A percentile compares a stretch with the other conserved stretches of the same genome.
Conservation (phyloP, 1,140 invertebrate species). For the Nasonia longicornis region DNA sequence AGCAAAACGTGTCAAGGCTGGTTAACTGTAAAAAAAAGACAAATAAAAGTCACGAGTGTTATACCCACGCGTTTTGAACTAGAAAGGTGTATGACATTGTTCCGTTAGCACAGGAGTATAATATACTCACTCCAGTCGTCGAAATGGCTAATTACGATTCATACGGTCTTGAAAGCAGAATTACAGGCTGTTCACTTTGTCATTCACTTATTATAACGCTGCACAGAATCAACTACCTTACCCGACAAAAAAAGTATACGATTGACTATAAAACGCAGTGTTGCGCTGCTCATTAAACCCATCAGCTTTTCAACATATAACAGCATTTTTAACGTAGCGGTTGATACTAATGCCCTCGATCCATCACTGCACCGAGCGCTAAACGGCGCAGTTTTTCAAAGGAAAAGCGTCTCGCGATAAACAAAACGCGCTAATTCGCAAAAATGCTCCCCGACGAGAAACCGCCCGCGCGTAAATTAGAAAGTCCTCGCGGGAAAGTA, state of each 20-base stretch:
- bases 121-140: not conserved
- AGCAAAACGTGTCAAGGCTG: not conserved
- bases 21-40: slow-evolving; percentile 6
- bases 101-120: slow-evolving; percentile 11
- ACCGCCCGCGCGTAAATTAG: slow-evolving; percentile 17
- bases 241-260: not conserved
- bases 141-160: slow-evolving; percentile 11
- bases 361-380: too few relatives aligned
- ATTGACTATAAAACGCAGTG: not conserved
- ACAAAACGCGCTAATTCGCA: too few relatives aligned
- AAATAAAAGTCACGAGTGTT: not conserved
- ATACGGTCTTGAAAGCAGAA: not conserved
- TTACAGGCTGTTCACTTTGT: not conserved
- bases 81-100: slow-evolving; percentile 8
- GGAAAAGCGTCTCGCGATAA: too few relatives aligned
- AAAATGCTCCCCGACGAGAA: not conserved
- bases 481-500: not conserved
- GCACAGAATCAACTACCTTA: not conserved
- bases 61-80: not conserved
- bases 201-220: not conserved
- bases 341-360: not conserved
- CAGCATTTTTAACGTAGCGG: not conserved
- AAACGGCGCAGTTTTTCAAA: too few relatives aligned
- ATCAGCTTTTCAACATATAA: not conserved
- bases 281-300: not conserved